Evolutionary conservation across 2,113 vertebrate species (phyloP).

Genomic region (Pterocles gutturalis): DNA sequence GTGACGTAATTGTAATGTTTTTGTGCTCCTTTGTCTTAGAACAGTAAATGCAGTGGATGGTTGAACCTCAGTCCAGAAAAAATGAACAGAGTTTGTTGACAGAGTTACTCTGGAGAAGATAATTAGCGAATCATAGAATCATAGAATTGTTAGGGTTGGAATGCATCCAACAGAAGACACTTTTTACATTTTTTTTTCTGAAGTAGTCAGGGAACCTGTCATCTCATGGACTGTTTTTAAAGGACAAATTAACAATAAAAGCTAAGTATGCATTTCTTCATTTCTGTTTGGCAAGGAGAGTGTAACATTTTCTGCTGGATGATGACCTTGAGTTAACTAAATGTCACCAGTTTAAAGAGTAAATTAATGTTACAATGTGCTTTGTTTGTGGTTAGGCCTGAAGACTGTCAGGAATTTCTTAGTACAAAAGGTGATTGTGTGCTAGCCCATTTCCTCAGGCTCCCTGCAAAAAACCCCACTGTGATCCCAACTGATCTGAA

Average conservation of each 20-base stretch:
- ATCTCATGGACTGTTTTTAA: not conserved
- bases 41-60: not conserved
- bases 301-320: conserved; percentile 29
- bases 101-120: not conserved
- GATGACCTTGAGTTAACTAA: conserved; percentile 43
- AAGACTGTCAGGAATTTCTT: conserved; percentile 11
- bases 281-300: conserved; percentile 10
- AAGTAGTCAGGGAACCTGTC: not conserved
- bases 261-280: not conserved
- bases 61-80: not conserved
- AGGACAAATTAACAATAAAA: conserved; percentile 32
- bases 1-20: not conserved
- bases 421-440: conserved; percentile 17
- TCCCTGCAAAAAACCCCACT: not conserved
- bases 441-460: not conserved
- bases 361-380: conserved; percentile 18
- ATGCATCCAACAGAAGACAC: not conserved
- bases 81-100: not conserved
- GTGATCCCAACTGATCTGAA: not conserved
- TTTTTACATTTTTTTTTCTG: not conserved
- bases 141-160: not conserved
- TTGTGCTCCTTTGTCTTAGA: not conserved
- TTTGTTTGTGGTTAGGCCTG: conserved; percentile 35
- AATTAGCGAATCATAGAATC: not conserved
- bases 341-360: conserved; percentile 12